These are phyloP conservation scores for Ichneumon xanthorius DNA, from an alignment of 2,888 invertebrate genomes.

Conservation along the genomic window DNA sequence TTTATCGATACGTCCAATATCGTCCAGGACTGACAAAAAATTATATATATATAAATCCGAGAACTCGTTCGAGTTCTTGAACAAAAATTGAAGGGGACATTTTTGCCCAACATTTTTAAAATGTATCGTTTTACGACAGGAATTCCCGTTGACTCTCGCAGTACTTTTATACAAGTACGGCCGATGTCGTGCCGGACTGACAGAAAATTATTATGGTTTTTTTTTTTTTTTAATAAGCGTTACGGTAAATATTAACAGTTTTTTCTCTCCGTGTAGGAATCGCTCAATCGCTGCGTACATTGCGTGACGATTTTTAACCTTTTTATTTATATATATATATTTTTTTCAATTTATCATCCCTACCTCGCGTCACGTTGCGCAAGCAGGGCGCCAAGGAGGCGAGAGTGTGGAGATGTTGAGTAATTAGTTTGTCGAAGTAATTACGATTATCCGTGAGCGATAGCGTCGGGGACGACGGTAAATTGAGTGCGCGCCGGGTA, in stretches of 20 bases:
- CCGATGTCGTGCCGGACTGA: too few species aligned
- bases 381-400: not conserved
- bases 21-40: too few species aligned
- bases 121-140: not conserved
- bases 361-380: conserved; percentile 23
- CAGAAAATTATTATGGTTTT: too few species aligned
- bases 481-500: conserved; percentile 53
- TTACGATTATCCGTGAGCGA: conserved; percentile 68
- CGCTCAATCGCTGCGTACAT: not conserved
- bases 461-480: conserved; percentile 54
- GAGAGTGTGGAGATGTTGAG: conserved; percentile 28
- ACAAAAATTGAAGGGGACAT: not conserved
- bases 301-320: conserved; percentile 6
- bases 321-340: conserved; percentile 16
- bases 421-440: conserved; percentile 70
- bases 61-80: not conserved
- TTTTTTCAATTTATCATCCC: not conserved
- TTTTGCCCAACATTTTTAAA: not conserved
- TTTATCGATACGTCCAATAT: too few species aligned
- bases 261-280: not conserved
- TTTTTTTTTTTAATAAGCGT: too few species aligned
- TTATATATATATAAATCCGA: too few species aligned
- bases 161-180: too few species aligned
- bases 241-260: too few species aligned
- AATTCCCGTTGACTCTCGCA: too few species aligned